Conservation (phyloP, 2,113 vertebrate species). For the Paramormyrops kingsleyae region DNA sequence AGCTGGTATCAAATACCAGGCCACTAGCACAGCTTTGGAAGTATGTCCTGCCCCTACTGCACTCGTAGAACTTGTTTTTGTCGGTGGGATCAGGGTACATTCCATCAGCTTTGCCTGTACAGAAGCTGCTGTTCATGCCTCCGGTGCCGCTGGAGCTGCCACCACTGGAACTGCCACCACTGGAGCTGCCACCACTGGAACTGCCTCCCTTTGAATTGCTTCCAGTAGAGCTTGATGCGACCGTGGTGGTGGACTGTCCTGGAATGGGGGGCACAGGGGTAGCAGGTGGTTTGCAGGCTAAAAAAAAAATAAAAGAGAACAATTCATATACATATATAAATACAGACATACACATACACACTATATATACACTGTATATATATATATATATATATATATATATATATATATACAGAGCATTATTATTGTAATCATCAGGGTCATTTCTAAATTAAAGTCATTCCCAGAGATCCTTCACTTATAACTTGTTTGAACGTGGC, state of each 20-base stretch:
- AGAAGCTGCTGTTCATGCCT: conserved; percentile 38
- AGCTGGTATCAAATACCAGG: conserved; percentile 42
- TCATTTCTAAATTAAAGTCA: neutral
- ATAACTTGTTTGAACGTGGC: neutral
- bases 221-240: neutral
- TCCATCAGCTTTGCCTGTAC: conserved; percentile 37
- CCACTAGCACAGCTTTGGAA: conserved; percentile 35
- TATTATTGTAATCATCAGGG: neutral
- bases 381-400: neutral
- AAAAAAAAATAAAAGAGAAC: conserved; percentile 27
- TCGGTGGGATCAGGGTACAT: conserved; percentile 39
- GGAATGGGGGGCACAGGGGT: conserved; percentile 40
- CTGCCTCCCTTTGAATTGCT: conserved; percentile 1
- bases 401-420: neutral
- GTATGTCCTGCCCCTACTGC: conserved; percentile 36
- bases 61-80: conserved; percentile 44
- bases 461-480: neutral
- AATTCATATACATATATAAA: neutral
- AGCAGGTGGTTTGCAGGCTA: conserved; percentile 49
- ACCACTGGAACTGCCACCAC: conserved; percentile 21
- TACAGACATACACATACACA: neutral
- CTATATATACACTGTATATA: neutral
- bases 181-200: conserved; percentile 9
- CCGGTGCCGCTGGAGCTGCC: conserved; percentile 28
- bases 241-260: conserved; percentile 23